Evolutionary conservation across 1,140 invertebrate species (phyloP).

Genomic region (Meloidogyne chitwoodi): DNA sequence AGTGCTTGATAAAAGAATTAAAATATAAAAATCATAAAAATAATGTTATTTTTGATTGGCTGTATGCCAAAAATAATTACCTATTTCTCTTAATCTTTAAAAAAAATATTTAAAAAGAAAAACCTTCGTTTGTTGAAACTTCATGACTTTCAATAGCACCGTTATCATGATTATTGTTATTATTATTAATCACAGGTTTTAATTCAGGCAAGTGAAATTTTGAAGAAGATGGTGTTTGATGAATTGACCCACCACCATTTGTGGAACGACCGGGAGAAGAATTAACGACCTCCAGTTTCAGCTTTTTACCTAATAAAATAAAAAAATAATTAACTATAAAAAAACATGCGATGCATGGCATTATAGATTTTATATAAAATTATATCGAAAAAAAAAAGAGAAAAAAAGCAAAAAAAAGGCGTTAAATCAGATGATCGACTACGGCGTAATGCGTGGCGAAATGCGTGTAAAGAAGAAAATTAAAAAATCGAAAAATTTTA

Average conservation of each 20-base stretch:
- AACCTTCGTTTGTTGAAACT: neutral
- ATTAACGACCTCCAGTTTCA: conserved; percentile 28
- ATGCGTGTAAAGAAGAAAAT: neutral
- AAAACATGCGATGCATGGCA: too few species aligned
- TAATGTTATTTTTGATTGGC: neutral
- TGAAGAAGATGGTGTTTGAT: neutral
- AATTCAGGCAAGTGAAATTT: conserved; percentile 24
- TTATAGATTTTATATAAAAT: too few species aligned
- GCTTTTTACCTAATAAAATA: neutral
- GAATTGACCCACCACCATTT: conserved; percentile 2
- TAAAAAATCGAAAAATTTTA: neutral
- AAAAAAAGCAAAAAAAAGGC: neutral
- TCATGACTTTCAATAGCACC: neutral
- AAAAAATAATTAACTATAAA: neutral
- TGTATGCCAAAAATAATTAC: neutral
- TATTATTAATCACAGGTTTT: conserved; percentile 13
- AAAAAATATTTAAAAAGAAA: neutral
- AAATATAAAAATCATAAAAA: neutral
- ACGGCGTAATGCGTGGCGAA: neutral
- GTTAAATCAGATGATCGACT: neutral
- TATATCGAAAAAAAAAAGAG: neutral
- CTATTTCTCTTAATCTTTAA: too few species aligned
- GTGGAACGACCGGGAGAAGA: conserved; percentile 11
- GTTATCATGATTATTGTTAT: neutral
- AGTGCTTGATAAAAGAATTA: neutral